phyloP scores from a whole-genome alignment of 2,888 invertebrate genomes.

The Balanococcus diminutus region DNA sequence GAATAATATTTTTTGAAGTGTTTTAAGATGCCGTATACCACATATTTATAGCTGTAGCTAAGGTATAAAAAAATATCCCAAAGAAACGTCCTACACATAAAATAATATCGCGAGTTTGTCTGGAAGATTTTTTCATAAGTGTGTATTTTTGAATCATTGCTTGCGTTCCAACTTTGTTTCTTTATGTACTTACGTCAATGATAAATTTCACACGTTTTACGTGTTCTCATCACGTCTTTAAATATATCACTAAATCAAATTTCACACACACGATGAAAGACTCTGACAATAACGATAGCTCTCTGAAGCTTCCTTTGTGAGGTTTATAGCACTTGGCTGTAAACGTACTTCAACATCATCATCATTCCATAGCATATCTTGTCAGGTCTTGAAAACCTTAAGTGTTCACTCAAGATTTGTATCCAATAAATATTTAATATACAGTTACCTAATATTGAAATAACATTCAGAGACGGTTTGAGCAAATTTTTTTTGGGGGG shows the following conservation, averaged over 20 bases:
- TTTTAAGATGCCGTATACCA: too few relatives aligned
- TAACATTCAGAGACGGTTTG: too few relatives aligned
- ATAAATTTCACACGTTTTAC: not conserved
- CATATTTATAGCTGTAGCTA: too few relatives aligned
- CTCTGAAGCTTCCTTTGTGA: not conserved
- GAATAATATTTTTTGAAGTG: too few relatives aligned
- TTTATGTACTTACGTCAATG: not conserved
- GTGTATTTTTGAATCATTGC: not conserved
- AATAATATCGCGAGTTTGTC: too few relatives aligned
- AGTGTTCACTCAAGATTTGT: not conserved
- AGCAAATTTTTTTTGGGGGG: too few relatives aligned
- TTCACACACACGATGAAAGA: not conserved
- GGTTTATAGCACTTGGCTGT: not conserved
- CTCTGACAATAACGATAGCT: not conserved
- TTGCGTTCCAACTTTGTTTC: not conserved
- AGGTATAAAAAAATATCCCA: too few relatives aligned
- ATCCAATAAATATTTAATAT: not conserved
- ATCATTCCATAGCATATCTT: not conserved
- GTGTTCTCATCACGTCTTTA: too few relatives aligned
- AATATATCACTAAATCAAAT: not conserved
- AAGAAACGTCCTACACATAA: too few relatives aligned
- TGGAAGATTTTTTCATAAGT: too few relatives aligned
- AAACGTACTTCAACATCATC: not conserved
- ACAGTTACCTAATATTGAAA: too few relatives aligned
- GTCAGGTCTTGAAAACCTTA: not conserved